Percentiles rank a stretch among this genome's conserved stretches.
phyloP scores from a whole-genome alignment of 1,140 invertebrate species.

The Lethrus apterus region DNA sequence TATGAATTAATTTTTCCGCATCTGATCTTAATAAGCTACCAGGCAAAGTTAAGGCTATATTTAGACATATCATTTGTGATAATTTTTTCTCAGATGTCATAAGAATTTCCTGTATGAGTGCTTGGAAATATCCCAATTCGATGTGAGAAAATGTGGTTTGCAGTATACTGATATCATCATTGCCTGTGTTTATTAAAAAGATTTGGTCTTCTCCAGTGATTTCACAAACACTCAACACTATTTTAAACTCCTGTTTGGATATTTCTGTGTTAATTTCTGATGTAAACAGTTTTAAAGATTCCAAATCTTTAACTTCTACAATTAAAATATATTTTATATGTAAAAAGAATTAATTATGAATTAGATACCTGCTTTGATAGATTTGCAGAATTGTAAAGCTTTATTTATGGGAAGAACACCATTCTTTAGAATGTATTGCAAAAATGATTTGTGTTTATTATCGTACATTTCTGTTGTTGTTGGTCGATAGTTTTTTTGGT shows the following conservation, averaged over 20 bases:
- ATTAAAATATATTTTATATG: no score
- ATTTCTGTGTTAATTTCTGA: conserved; percentile 28
- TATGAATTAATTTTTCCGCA: conserved; percentile 25
- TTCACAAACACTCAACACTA: conserved; percentile 27
- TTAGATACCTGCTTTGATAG: conserved; percentile 17
- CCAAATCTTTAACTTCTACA: conserved; percentile 14
- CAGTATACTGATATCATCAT: conserved; percentile 26
- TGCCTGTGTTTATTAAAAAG: conserved; percentile 27
- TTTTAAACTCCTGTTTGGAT: conserved; percentile 26
- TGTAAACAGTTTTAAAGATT: conserved; percentile 22
- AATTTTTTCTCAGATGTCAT: conserved; percentile 20
- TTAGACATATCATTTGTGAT: conserved; percentile 23
- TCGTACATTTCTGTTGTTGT: conserved; percentile 2
- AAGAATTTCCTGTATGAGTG: conserved; percentile 29
- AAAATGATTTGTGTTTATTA: conserved; percentile 24
- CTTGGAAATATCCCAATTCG: conserved; percentile 33
- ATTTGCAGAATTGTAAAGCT: conserved; percentile 23
- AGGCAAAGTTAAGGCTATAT: conserved; percentile 28
- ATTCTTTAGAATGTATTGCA: conserved; percentile 29
- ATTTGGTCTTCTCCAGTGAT: conserved; percentile 25
- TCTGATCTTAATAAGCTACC: conserved; percentile 20
- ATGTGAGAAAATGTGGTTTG: conserved; percentile 23
- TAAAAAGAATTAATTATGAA: conserved; percentile 18
- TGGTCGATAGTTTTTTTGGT: no score
- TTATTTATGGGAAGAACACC: conserved; percentile 20